Evolutionary conservation across 37 sponge, comb jelly and placozoan species (phyloP), one percentile per base, ranked within the genome.

Genomic region (Trichoplax adhaerens): DNA sequence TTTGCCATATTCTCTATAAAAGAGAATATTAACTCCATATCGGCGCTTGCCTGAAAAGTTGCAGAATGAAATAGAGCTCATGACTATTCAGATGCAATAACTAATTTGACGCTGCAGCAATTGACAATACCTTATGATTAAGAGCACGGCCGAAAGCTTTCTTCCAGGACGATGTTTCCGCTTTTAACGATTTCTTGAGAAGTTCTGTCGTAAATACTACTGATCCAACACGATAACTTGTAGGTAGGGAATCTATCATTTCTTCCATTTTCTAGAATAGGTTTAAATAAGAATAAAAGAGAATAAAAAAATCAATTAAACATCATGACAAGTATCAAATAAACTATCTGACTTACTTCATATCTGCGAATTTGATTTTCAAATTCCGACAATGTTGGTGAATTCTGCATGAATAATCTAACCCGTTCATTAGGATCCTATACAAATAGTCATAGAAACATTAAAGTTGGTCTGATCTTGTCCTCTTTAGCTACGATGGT

Each of bases 111-210:
- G 62, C 12, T 60, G 62, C 12, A 12, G 12, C 62, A 60, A 60
- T 8, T 60, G 12, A 12, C 12, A 60, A 60, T 12, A 60, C 62
- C 12, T 12, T 12, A 60, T 60, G 62, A 12, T 60, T 12, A 60
- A 60, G 10, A 12, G 62, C 72, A 58, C 82, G 77, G 1, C 91
- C 97, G 79, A 81, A 87, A 29, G 83, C 83, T 4, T 81, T 73
- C 70, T 84, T 84, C 97, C 97, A 95, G 4, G 88, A 86, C 64
- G 83, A 85, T 46, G 97, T 84, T 71, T 95, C 97, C 54, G 88
- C 97, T 55, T 57, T 66, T 52, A 95, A 77, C 1, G 97, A 83
- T n/a, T 84, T 66, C 81, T 91, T 95, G 61, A 95, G 76, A 55
- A 78, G 80, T n/a, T 80, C 91, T 76, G 79, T 10, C 54, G 8